Base-by-base conservation (phyloP, 1,140 invertebrate species). In the Thaumetopoea pityocampa region DNA sequence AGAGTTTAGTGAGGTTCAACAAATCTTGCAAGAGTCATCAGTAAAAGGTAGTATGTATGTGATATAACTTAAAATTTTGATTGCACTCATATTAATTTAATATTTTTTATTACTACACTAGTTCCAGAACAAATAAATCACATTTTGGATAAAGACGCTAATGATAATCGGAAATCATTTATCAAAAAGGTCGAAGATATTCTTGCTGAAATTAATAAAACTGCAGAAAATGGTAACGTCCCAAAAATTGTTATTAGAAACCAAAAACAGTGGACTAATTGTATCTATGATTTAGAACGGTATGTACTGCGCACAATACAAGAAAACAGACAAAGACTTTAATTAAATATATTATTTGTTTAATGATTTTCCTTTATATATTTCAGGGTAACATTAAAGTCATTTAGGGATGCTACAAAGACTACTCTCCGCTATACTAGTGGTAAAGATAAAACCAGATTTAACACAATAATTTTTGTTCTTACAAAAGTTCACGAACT, bases 201-300 rank as follows among this genome's bases (percentile, higher is more conserved):
- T 42, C 49, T 83, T 10, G 54, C 23, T 7, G 37, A 61, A 2
- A 55, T 83, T 5, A 80, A 83, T 33, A 60, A 35, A 38, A 45
- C 44, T 34, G 76, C 79, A 4, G 65, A 67, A 30, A 44, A 28
- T 16, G 64, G 61, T 8, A 41, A 52, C 11, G 47, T 41, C 4
- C 79, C 79, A 4, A 73, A 64, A 47, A 32, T 83, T 6, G 36
- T 64, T 10, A 57, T 83, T 10, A 67, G 79, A 32, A 83, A 83
- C 33, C 79, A 81, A 41, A 60, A 55, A 23, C 48, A 85, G 12
- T 86, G 84, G 84, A 85, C 67, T 27, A 86, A 86, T 52, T 85
- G 82, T 41, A 60, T 85, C 29, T 86, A 84, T 36, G 76, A 84
- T 56, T 51, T 74, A 30, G 77, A 86, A 40, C 64, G 72, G 84